Evolutionary conservation across 2,888 invertebrate species (phyloP), one percentile per base, ranked within the genome.

Genomic region (Blera fallax): DNA sequence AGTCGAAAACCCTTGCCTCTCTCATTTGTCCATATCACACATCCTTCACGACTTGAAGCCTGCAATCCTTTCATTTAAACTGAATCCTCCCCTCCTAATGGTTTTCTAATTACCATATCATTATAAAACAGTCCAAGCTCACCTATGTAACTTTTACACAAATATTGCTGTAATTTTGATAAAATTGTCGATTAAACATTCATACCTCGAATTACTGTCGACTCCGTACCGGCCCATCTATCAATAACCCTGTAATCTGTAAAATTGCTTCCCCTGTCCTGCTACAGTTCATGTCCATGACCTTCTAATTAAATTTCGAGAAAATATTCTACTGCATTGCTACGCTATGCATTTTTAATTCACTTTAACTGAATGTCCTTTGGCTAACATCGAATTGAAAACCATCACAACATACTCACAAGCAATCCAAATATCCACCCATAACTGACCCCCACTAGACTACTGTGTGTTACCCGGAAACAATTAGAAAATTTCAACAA

Each of bases 401-500:
- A 48, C 65, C 50, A 78, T 77, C 77, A 77, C 70, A 83, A 83
- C 45, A 73, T 27, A 73, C 67, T 56, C 83, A 74, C 62, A 45
- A 43, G 21, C 16, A 79, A 60, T 45, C 32, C 74, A 54, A 50
- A 58, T 64, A 43, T 37, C 40, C 21, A 21, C 40, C 40, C 43
- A 62, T 56, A 65, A 54, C 34, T 21, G 34, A 64, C 62, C 29
- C 5, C 27, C 27, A 4, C 3, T 5, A 8, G 32, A 8, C 37
- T 40, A 1, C 37, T 14, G 62, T 58, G 18, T 72, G 21, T 52
- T 58, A 37, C 69, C 65, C 76, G 85, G 81, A 85, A 85, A 56
- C 81, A 85, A 85, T 85, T 81, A 85, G 58, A 77, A 70, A 56
- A 80, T 52, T 74, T 73, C 62, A 84, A 54, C 79, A 79, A 60